These are phyloP conservation scores for Tuberolachnus salignus DNA, from an alignment of 2,888 invertebrate species.

Conservation along the genomic window DNA sequence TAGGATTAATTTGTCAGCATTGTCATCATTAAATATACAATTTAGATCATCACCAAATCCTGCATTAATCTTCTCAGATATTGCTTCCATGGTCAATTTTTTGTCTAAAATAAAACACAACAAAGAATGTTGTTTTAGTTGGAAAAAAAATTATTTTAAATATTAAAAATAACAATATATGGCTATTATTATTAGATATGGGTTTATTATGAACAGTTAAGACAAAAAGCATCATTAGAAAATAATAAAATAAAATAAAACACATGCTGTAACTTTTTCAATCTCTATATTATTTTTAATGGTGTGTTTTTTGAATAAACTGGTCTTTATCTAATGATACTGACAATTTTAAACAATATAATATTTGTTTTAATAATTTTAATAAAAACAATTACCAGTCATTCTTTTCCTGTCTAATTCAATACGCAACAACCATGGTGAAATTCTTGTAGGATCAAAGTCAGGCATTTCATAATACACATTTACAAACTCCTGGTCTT, in stretches of 20 bases:
- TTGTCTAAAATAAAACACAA: conserved; percentile 72
- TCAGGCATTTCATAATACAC: conserved; percentile 99
- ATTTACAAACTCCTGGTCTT: conserved; percentile 99
- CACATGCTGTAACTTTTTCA: too few relatives aligned
- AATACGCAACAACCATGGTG: conserved; percentile 97
- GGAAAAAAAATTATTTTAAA: too few relatives aligned
- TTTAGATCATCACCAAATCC: conserved; percentile 99
- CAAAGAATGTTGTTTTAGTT: too few relatives aligned
- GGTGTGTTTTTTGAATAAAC: too few relatives aligned
- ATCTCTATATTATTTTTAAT: too few relatives aligned
- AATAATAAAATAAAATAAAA: too few relatives aligned
- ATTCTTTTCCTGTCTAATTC: conserved; percentile 97
- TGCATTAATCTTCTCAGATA: conserved; percentile 98
- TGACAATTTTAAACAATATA: not conserved
- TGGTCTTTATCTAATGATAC: too few relatives aligned
- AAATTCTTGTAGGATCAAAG: conserved; percentile 95
- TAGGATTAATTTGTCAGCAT: conserved; percentile 96
- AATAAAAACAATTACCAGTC: conserved; percentile 68
- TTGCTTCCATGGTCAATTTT: conserved; percentile 99
- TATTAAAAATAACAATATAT: too few relatives aligned
- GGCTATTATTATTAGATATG: too few relatives aligned
- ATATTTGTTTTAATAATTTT: not conserved
- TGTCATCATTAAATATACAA: conserved; percentile 99
- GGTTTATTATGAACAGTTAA: too few relatives aligned
- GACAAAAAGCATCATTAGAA: too few relatives aligned